Evolutionary conservation across 2,113 vertebrate genomes (phyloP).

Genomic region (Hoplias malabaricus): DNA sequence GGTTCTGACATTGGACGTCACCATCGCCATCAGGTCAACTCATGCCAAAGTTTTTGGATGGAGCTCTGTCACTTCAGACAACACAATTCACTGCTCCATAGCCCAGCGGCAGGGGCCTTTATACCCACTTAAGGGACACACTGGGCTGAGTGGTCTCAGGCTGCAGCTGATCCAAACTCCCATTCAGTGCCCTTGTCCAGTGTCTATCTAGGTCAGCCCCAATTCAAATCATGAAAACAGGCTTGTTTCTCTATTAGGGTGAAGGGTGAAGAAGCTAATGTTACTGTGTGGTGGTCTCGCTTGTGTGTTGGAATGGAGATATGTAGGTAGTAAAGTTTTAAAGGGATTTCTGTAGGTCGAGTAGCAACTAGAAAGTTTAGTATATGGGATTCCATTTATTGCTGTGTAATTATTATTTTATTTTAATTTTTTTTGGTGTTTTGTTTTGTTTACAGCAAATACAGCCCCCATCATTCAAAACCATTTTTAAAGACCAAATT

Average conservation of each 20-base stretch:
- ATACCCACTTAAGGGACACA: no score
- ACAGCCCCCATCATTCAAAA: constrained; percentile 32
- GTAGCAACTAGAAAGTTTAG: constrained; percentile 58
- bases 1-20: no score
- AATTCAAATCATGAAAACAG: background rate
- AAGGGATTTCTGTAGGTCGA: constrained; percentile 70
- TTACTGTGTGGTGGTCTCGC: background rate
- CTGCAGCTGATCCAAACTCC: no score
- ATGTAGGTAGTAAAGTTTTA: constrained; percentile 50
- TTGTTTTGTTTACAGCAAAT: constrained; percentile 12
- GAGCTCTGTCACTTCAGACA: no score
- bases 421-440: constrained; percentile 27
- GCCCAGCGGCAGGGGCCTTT: no score
- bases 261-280: background rate
- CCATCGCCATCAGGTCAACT: no score
- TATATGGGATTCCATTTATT: constrained; percentile 64
- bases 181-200: background rate
- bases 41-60: no score
- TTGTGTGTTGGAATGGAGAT: constrained; percentile 26
- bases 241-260: background rate
- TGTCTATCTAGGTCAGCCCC: background rate
- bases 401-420: constrained; percentile 67
- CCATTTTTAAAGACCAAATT: constrained; percentile 28
- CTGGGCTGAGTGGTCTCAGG: no score
- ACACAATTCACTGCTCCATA: no score